A percentile compares a stretch with the other conserved stretches of the same genome.
Conservation (phyloP, 2,797 vertebrate genomes). For the Sebastolobus altivelis region DNA sequence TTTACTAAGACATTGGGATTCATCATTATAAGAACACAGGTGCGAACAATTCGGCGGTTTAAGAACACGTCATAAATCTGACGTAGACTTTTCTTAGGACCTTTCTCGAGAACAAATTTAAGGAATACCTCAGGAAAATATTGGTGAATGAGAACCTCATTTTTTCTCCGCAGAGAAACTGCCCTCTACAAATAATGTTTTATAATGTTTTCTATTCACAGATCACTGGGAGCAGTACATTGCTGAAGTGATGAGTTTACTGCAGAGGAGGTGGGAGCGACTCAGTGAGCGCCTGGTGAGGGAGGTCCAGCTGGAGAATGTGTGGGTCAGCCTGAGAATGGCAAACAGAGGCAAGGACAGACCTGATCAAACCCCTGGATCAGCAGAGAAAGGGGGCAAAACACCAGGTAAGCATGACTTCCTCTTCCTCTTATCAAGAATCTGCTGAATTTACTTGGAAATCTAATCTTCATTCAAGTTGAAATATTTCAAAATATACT, state of each 20-base stretch:
- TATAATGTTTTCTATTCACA: slow-evolving; percentile 50
- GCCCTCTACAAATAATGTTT: neutral
- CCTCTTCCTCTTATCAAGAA: neutral
- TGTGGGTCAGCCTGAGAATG: slow-evolving; percentile 83
- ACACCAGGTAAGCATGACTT: slow-evolving; percentile 58
- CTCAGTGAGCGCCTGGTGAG: slow-evolving; percentile 62
- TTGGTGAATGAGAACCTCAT: too few relatives aligned
- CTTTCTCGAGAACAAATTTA: too few relatives aligned
- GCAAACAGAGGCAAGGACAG: slow-evolving; percentile 68
- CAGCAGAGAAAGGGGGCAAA: slow-evolving; percentile 60
- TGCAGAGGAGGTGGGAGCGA: slow-evolving; percentile 74
- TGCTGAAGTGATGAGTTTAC: slow-evolving; percentile 58
- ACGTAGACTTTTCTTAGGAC: too few relatives aligned
- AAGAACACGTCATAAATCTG: neutral
- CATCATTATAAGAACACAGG: too few relatives aligned
- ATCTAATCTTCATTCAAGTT: neutral
- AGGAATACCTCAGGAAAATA: too few relatives aligned
- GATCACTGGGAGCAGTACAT: slow-evolving; percentile 84
- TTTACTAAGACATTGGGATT: too few relatives aligned
- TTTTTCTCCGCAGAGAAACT: neutral
- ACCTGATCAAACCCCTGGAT: slow-evolving; percentile 48
- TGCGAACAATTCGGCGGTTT: neutral
- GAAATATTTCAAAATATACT: neutral
- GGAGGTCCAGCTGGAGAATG: slow-evolving; percentile 75
- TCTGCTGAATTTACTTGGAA: neutral